Percentiles rank a stretch among this genome's conserved stretches.
Evolutionary conservation across 2,888 invertebrate genomes (phyloP).

Genomic region (Epistrophella euchroma): DNA sequence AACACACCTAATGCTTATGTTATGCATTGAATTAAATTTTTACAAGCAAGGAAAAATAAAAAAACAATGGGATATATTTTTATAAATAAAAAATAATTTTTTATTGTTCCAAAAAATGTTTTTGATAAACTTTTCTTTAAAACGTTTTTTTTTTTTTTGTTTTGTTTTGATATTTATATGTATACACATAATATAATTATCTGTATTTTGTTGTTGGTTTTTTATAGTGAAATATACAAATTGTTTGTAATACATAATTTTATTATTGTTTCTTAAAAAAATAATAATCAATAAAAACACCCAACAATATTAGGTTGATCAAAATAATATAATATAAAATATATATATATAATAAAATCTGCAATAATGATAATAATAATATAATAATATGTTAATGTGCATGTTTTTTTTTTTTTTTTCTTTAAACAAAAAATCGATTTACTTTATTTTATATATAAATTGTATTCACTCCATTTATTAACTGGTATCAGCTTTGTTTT

Average conservation of each 20-base stretch:
- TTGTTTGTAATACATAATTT: constrained; percentile 68
- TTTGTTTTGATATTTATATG: constrained; percentile 68
- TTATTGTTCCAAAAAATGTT: constrained; percentile 76
- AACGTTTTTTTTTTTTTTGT: constrained; percentile 48
- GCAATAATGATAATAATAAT: constrained; percentile 73
- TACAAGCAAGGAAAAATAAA: too few relatives aligned
- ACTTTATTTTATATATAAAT: constrained; percentile 38
- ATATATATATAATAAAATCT: constrained; percentile 75
- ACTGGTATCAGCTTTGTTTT: constrained; percentile 58
- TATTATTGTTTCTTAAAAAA: constrained; percentile 74
- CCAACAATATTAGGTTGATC: constrained; percentile 72
- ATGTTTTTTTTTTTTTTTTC: constrained; percentile 60
- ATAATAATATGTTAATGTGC: constrained; percentile 74
- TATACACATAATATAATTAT: constrained; percentile 73
- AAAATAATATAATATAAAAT: constrained; percentile 76
- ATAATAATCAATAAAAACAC: constrained; percentile 75
- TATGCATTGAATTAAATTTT: too few relatives aligned
- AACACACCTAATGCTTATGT: too few relatives aligned
- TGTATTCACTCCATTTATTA: constrained; percentile 50
- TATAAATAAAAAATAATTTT: constrained; percentile 76
- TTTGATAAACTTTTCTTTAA: constrained; percentile 74
- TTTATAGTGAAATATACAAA: constrained; percentile 75
- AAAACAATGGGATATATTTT: constrained; percentile 46
- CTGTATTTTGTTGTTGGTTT: constrained; percentile 66
- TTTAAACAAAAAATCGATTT: constrained; percentile 48